Conservation (phyloP, 2,888 invertebrate genomes). For the Dicyrtomina minuta region DNA sequence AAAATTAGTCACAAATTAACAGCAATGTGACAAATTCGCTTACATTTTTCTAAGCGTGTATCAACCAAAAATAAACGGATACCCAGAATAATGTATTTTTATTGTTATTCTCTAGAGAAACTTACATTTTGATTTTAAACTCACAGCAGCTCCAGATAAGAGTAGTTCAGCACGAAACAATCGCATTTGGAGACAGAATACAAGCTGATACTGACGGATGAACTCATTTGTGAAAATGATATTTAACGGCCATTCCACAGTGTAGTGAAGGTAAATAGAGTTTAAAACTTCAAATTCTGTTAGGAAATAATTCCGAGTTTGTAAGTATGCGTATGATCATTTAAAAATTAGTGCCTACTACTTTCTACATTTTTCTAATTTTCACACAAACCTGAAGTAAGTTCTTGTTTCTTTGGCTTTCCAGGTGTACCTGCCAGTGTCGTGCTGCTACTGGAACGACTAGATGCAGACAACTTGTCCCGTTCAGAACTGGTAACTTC, state of each 20-base stretch:
- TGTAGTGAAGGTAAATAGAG: slow-evolving; percentile 69
- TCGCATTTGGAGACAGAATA: slow-evolving; percentile 75
- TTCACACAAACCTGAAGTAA: slow-evolving; percentile 18
- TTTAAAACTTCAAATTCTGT: slow-evolving; percentile 60
- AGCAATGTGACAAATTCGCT: no score
- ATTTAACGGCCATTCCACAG: slow-evolving; percentile 75
- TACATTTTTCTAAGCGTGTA: no score
- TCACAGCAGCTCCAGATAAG: slow-evolving; percentile 68
- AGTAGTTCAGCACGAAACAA: slow-evolving; percentile 75
- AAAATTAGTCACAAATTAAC: no score
- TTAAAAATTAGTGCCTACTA: no score
- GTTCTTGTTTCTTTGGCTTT: background rate
- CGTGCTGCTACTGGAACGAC: no score
- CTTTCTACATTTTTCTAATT: no score
- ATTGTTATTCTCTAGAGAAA: background rate
- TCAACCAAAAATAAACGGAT: no score
- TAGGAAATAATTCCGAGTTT: background rate
- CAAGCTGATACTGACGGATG: slow-evolving; percentile 69
- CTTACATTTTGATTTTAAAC: slow-evolving; percentile 48
- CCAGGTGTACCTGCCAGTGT: background rate
- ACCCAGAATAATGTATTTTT: background rate
- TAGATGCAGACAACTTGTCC: no score
- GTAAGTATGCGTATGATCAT: no score
- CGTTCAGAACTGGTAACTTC: slow-evolving; percentile 1
- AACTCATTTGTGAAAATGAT: slow-evolving; percentile 72